Conservation (phyloP, 2,888 invertebrate genomes). For the Drosophila melanosoma region DNA sequence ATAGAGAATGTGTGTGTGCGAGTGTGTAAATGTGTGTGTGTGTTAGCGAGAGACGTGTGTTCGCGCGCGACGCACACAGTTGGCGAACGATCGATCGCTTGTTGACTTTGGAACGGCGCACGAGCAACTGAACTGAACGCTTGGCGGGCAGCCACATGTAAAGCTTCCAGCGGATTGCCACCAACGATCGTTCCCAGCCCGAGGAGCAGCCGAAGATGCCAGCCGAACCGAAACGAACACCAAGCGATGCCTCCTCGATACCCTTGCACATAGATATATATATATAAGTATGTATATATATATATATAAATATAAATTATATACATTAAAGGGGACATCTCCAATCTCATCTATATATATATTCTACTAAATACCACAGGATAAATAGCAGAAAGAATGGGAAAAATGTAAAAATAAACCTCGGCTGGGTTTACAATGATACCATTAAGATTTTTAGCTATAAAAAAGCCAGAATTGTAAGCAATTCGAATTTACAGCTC, state of each 20-base stretch:
- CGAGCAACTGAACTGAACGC: conserved; percentile 68
- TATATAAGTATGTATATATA: neutral
- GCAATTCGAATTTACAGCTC: too few species aligned
- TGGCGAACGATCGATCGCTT: conserved; percentile 45
- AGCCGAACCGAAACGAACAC: conserved; percentile 20
- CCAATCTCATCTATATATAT: neutral
- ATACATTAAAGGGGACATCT: neutral
- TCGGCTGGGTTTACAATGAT: too few species aligned
- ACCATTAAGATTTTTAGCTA: too few species aligned
- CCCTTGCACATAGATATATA: neutral
- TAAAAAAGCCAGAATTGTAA: too few species aligned
- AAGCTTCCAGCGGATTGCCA: conserved; percentile 54
- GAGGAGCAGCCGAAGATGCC: conserved; percentile 41
- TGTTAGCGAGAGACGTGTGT: conserved; percentile 17
- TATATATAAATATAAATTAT: too few species aligned
- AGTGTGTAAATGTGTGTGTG: neutral
- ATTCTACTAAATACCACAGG: too few species aligned
- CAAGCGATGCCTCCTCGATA: conserved; percentile 14
- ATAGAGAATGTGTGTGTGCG: neutral
- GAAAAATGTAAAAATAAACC: too few species aligned
- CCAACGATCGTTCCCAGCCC: conserved; percentile 22
- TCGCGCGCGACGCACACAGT: conserved; percentile 19
- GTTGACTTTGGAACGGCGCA: conserved; percentile 81
- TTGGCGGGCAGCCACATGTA: conserved; percentile 57
- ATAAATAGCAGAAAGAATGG: too few species aligned